phyloP scores from a whole-genome alignment of 2,888 invertebrate genomes.

The Scaptomyza cyrtandrae region DNA sequence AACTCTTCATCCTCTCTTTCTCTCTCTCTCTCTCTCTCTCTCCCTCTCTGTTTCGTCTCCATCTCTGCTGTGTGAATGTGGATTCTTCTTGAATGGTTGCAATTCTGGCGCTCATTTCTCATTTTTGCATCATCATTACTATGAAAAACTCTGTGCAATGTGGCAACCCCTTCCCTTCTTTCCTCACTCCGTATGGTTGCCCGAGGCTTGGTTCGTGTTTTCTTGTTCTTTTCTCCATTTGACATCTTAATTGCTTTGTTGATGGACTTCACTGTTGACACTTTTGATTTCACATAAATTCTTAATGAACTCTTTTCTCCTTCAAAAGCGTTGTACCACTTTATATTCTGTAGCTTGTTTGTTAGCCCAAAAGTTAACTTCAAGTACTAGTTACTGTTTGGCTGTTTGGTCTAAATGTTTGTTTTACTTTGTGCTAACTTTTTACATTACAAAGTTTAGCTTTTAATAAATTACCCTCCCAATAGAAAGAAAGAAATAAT shows the following conservation, averaged over 20 bases:
- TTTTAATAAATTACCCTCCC: not conserved
- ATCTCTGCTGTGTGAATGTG: not conserved
- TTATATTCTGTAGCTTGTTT: slow-evolving; percentile 2
- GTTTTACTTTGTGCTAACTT: not conserved
- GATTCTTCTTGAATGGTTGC: slow-evolving; percentile 10
- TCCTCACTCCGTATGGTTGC: slow-evolving; percentile 18
- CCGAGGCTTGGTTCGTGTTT: slow-evolving; percentile 20
- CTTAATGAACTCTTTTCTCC: slow-evolving; percentile 51
- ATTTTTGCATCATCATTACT: slow-evolving; percentile 61
- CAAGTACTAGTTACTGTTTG: slow-evolving; percentile 1
- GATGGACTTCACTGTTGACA: slow-evolving; percentile 74
- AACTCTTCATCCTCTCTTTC: not conserved
- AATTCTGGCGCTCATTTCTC: slow-evolving; percentile 20
- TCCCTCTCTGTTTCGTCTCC: not conserved
- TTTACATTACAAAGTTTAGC: not conserved
- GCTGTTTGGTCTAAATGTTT: not conserved
- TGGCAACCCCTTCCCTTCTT: not conserved
- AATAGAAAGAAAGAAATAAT: not conserved
- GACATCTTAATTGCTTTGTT: slow-evolving; percentile 75
- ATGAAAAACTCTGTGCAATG: slow-evolving; percentile 40
- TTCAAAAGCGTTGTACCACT: slow-evolving; percentile 4
- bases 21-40: not conserved
- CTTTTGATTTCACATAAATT: slow-evolving; percentile 67
- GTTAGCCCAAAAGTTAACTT: not conserved
- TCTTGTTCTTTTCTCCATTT: slow-evolving; percentile 39